Conservation (phyloP, 2,797 vertebrate genomes). For the Urosaurus nigricauda region DNA sequence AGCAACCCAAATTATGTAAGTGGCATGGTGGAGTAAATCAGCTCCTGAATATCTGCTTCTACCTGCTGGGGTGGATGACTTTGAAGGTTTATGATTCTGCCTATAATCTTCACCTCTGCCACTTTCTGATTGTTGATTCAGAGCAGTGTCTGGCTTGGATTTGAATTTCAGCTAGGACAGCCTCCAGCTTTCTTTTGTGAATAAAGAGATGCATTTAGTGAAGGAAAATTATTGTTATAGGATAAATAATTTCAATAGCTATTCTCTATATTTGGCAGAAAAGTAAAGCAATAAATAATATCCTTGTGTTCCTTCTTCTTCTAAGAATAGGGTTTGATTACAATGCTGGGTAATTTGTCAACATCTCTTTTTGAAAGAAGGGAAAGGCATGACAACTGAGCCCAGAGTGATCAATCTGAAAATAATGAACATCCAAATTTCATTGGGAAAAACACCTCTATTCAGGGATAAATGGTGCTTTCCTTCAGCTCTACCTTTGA, state of each 20-base stretch:
- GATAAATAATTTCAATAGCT: constrained; percentile 37
- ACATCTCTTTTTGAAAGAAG: constrained; percentile 1
- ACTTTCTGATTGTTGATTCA: constrained; percentile 1
- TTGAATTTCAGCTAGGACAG: constrained; percentile 7
- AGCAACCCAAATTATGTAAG: constrained; percentile 54
- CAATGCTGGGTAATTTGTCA: constrained; percentile 28
- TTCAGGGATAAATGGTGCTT: constrained; percentile 3
- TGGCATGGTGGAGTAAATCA: constrained; percentile 22
- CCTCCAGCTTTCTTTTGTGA: background rate
- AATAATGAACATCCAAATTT: constrained; percentile 2
- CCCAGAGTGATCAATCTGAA: background rate
- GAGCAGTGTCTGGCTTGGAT: background rate
- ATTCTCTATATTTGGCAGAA: constrained; percentile 26
- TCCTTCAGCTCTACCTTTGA: background rate
- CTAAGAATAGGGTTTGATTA: constrained; percentile 32
- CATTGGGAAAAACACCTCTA: background rate
- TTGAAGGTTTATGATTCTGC: constrained; percentile 38
- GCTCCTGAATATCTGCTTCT: constrained; percentile 41
- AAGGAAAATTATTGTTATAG: constrained; percentile 16
- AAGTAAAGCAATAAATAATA: constrained; percentile 31
- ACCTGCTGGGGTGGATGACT: constrained; percentile 21
- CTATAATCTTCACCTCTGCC: constrained; percentile 18
- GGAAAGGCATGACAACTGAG: background rate
- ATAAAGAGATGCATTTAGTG: constrained; percentile 6
- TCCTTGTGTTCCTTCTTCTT: background rate